A percentile compares a stretch with the other conserved stretches of the same genome.
These are phyloP conservation scores for Hyalella azteca DNA, from an alignment of 2,888 invertebrate species.

Conservation along the genomic window DNA sequence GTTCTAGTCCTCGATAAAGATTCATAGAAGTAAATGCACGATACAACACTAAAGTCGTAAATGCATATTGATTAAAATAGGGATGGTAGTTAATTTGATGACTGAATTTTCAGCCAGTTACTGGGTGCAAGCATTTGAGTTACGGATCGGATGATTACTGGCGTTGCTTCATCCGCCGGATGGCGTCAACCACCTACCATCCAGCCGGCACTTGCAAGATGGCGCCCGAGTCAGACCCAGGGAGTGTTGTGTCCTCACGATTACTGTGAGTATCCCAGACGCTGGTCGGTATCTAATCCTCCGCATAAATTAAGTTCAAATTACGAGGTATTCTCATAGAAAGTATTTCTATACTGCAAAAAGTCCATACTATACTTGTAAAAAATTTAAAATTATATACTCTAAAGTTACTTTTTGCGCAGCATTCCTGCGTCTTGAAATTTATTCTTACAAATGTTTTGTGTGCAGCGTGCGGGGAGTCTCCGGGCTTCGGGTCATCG, in stretches of 20 bases:
- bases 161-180: constrained; percentile 46
- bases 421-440: no score
- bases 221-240: constrained; percentile 47
- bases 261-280: not conserved
- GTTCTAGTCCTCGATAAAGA: not conserved
- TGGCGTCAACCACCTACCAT: constrained; percentile 47
- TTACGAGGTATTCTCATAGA: no score
- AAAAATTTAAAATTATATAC: no score
- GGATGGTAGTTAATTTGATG: not conserved
- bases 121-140: constrained; percentile 30
- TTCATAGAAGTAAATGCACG: not conserved
- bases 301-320: no score
- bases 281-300: no score
- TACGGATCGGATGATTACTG: constrained; percentile 46
- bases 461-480: not conserved
- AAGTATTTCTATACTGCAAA: no score
- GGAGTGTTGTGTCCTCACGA: constrained; percentile 41
- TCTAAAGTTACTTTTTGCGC: no score
- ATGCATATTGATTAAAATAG: not conserved
- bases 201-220: constrained; percentile 48
- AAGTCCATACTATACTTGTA: no score
- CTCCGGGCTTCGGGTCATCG: not conserved
- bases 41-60: not conserved
- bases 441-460: no score
- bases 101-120: constrained; percentile 37